These are phyloP conservation scores for Drosophila mauritiana DNA, from an alignment of 1,140 invertebrate species.

Conservation along the genomic window DNA sequence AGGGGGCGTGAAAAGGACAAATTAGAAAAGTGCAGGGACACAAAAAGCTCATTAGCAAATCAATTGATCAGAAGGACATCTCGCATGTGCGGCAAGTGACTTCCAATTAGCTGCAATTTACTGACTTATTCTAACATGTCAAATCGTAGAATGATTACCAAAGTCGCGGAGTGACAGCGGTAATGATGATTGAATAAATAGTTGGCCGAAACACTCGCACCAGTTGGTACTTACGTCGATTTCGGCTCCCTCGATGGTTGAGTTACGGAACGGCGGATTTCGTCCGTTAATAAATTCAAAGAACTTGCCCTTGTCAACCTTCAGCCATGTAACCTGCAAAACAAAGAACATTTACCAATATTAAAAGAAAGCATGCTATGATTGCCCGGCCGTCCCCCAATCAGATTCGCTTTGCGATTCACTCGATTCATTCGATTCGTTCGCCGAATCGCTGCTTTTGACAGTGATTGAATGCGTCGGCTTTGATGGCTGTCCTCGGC, in stretches of 20 bases:
- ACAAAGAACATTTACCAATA: slow-evolving; percentile 50
- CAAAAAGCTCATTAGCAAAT: slow-evolving; percentile 34
- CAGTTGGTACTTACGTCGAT: slow-evolving; percentile 89
- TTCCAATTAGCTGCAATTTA: slow-evolving; percentile 35
- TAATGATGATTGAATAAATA: slow-evolving; percentile 41
- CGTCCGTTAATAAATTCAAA: slow-evolving; percentile 91
- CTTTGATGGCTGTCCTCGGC: slow-evolving; percentile 20
- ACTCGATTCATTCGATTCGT: neutral
- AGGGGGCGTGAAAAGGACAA: neutral
- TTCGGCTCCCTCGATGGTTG: slow-evolving; percentile 88
- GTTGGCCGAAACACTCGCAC: neutral
- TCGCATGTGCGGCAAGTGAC: slow-evolving; percentile 6
- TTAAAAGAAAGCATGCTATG: slow-evolving; percentile 52
- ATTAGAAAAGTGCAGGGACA: neutral
- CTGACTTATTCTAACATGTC: slow-evolving; percentile 10
- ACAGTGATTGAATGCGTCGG: slow-evolving; percentile 73
- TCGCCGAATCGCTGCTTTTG: slow-evolving; percentile 31
- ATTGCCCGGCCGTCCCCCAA: neutral
- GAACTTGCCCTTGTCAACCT: slow-evolving; percentile 89
- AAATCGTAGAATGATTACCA: slow-evolving; percentile 27
- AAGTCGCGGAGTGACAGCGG: slow-evolving; percentile 12
- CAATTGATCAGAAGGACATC: slow-evolving; percentile 21
- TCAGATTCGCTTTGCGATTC: neutral
- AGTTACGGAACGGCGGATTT: slow-evolving; percentile 89
- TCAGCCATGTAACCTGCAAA: slow-evolving; percentile 88